Percentiles rank a stretch among this genome's conserved stretches.
Evolutionary conservation across 2,797 vertebrate genomes (phyloP).

Genomic region (Setipinna tenuifilis): DNA sequence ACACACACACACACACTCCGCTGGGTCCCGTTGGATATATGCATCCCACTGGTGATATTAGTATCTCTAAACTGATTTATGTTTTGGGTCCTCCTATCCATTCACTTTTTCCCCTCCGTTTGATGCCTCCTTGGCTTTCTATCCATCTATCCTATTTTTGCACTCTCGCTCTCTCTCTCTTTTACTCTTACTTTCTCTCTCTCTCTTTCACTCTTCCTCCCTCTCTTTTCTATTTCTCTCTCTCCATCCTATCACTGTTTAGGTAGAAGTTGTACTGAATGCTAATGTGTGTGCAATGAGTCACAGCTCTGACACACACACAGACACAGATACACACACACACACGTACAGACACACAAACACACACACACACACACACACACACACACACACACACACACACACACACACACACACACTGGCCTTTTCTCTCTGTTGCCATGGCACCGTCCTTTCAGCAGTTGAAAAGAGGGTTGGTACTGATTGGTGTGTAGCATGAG

Average conservation of each 20-base stretch:
- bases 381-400: conserved; percentile 33
- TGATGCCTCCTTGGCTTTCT: background rate
- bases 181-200: background rate
- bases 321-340: background rate
- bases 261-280: conserved; percentile 22
- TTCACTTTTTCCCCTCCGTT: background rate
- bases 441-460: conserved; percentile 17
- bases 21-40: too few relatives aligned
- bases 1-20: background rate
- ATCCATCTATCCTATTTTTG: background rate
- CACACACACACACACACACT: conserved; percentile 26
- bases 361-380: conserved; percentile 31
- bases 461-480: conserved; percentile 9
- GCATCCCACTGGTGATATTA: too few relatives aligned
- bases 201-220: background rate
- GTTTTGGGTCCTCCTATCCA: background rate
- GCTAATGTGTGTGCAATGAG: conserved; percentile 20
- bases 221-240: conserved; percentile 28
- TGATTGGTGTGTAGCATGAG: conserved; percentile 16
- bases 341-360: conserved; percentile 23
- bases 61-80: too few relatives aligned
- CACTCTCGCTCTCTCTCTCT: background rate
- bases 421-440: conserved; percentile 33
- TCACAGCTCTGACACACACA: conserved; percentile 2
- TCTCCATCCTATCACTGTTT: conserved; percentile 47